Conservation (phyloP, 2,113 vertebrate genomes). For the Myxocyprinus asiaticus region DNA sequence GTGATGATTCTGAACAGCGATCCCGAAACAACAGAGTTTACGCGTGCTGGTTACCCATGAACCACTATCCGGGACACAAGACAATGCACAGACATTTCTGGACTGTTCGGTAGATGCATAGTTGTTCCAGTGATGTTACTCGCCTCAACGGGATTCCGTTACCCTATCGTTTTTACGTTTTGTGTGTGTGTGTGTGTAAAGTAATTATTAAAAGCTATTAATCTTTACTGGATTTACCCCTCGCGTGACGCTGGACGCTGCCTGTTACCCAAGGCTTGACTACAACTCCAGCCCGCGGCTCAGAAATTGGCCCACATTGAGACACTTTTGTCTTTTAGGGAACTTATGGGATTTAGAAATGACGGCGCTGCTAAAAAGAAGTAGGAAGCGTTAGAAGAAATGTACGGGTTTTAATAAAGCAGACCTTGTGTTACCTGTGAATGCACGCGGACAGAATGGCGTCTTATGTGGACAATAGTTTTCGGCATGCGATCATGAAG, state of each 20-base stretch:
- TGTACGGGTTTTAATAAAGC: conserved; percentile 22
- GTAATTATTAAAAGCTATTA: too few relatives aligned
- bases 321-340: conserved; percentile 20
- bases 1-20: not conserved
- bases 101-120: not conserved
- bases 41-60: not conserved
- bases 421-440: conserved; percentile 18
- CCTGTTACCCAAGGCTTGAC: conserved; percentile 6
- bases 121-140: not conserved
- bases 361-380: conserved; percentile 2
- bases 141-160: not conserved
- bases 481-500: conserved; percentile 86
- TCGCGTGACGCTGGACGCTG: not conserved
- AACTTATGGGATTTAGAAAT: conserved; percentile 25
- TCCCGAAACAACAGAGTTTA: conserved; percentile 4
- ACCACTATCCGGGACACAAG: not conserved
- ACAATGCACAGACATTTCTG: conserved; percentile 20
- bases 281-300: conserved; percentile 53
- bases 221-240: too few relatives aligned
- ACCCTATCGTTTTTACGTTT: not conserved
- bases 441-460: conserved; percentile 69
- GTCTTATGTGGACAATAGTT: conserved; percentile 88
- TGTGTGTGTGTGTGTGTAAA: too few relatives aligned
- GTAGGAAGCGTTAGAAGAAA: conserved; percentile 6
- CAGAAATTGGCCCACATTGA: conserved; percentile 35